Evolutionary conservation across 1,140 invertebrate species (phyloP).

Genomic region (Paralvinella palmiformis): DNA sequence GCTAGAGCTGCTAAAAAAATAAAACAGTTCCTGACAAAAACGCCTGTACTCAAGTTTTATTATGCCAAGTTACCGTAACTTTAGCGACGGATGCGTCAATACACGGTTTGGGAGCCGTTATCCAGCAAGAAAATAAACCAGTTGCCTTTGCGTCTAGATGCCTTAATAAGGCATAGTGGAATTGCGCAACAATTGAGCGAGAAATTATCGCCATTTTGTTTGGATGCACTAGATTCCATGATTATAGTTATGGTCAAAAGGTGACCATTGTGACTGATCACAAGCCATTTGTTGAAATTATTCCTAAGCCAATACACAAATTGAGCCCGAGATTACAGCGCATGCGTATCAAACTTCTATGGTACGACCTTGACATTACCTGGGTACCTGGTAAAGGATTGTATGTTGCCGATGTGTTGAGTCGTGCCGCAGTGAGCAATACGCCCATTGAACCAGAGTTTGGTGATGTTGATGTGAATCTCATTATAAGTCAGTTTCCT

Average conservation of each 20-base stretch:
- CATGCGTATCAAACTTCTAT: conserved; percentile 48
- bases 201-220: conserved; percentile 53
- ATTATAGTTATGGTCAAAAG: conserved; percentile 40
- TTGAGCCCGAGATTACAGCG: conserved; percentile 46
- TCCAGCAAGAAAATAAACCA: conserved; percentile 49
- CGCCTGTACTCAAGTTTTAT: background rate
- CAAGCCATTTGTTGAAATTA: conserved; percentile 44
- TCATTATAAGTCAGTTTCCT: too few species aligned
- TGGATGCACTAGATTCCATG: conserved; percentile 43
- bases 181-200: conserved; percentile 52
- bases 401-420: background rate
- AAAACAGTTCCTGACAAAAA: conserved; percentile 11
- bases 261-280: conserved; percentile 34
- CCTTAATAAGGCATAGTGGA: conserved; percentile 44
- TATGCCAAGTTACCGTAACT: too few species aligned
- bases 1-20: conserved; percentile 13
- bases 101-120: conserved; percentile 43
- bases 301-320: conserved; percentile 44
- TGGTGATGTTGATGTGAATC: too few species aligned
- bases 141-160: conserved; percentile 49
- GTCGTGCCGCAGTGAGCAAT: too few species aligned
- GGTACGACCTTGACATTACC: conserved; percentile 42
- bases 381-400: background rate
- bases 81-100: conserved; percentile 30
- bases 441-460: too few species aligned